These are phyloP conservation scores for Cebus imitator DNA, from an alignment of 2,113 vertebrate genomes.

Conservation along the genomic window DNA sequence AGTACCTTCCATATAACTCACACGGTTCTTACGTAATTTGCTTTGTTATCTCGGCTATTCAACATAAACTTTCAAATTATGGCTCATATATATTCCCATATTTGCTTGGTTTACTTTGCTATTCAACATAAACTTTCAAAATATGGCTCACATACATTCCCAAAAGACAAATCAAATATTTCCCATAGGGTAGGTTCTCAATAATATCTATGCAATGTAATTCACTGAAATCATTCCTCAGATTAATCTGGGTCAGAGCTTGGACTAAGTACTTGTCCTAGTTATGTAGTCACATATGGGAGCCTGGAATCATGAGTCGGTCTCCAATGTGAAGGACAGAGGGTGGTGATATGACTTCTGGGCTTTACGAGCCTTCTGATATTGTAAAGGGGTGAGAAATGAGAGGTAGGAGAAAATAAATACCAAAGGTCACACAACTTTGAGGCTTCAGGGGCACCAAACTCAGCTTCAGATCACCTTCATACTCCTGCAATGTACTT, in stretches of 20 bases:
- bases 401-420: neutral
- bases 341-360: neutral
- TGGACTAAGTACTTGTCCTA: neutral
- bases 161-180: conserved; percentile 36
- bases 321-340: neutral
- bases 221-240: neutral
- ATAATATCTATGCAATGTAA: conserved; percentile 19
- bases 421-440: neutral
- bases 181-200: neutral
- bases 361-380: neutral
- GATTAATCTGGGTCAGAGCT: conserved; percentile 7
- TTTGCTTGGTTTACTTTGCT: neutral
- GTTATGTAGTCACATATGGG: neutral
- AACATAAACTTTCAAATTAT: neutral
- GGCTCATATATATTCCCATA: neutral
- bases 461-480: conserved; percentile 36
- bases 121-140: neutral
- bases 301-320: neutral
- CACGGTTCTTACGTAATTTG: neutral
- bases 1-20: neutral
- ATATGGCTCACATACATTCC: neutral
- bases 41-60: neutral
- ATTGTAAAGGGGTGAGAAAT: neutral
- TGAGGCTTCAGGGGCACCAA: conserved; percentile 21
- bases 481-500: neutral